Percentiles rank a stretch among this genome's conserved stretches.
Conservation (phyloP, 2,888 invertebrate genomes). For the Oscheius onirici region DNA sequence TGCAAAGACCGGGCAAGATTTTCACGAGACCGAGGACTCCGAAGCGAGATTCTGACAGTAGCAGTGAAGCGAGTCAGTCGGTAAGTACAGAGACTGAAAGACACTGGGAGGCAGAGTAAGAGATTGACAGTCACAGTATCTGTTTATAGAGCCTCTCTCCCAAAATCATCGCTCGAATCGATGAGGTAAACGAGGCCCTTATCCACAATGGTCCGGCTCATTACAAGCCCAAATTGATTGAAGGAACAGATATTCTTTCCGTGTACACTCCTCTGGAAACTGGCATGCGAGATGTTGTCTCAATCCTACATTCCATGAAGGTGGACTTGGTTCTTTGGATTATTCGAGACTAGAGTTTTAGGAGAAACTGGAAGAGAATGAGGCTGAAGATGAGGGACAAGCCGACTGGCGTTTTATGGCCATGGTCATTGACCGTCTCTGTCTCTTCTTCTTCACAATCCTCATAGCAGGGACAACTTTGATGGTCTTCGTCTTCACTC, state of each 20-base stretch:
- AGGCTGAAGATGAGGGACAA: constrained; percentile 66
- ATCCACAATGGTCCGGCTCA: background rate
- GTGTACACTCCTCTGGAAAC: constrained; percentile 36
- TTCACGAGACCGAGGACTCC: constrained; percentile 74
- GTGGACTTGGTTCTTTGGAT: background rate
- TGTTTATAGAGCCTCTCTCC: constrained; percentile 21
- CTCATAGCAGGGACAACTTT: constrained; percentile 42
- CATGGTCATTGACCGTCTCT: constrained; percentile 69
- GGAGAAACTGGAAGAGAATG: constrained; percentile 63
- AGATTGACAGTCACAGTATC: background rate
- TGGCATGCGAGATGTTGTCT: constrained; percentile 32
- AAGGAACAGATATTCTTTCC: constrained; percentile 23
- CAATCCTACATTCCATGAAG: constrained; percentile 36
- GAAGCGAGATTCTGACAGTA: background rate
- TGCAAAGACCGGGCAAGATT: constrained; percentile 94
- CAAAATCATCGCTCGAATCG: constrained; percentile 4
- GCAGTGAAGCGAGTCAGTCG: constrained; percentile 16
- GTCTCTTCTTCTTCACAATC: constrained; percentile 59
- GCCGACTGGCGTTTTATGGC: constrained; percentile 69
- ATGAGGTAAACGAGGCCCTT: constrained; percentile 15
- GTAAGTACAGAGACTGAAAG: no score
- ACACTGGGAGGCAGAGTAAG: no score
- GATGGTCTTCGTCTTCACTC: constrained; percentile 43
- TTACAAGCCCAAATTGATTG: constrained; percentile 26
- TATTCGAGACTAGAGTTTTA: background rate